Percentiles rank a stretch among this genome's conserved stretches.
Evolutionary conservation across 2,797 vertebrate genomes (phyloP).

Genomic region (Etheostoma perlongum): DNA sequence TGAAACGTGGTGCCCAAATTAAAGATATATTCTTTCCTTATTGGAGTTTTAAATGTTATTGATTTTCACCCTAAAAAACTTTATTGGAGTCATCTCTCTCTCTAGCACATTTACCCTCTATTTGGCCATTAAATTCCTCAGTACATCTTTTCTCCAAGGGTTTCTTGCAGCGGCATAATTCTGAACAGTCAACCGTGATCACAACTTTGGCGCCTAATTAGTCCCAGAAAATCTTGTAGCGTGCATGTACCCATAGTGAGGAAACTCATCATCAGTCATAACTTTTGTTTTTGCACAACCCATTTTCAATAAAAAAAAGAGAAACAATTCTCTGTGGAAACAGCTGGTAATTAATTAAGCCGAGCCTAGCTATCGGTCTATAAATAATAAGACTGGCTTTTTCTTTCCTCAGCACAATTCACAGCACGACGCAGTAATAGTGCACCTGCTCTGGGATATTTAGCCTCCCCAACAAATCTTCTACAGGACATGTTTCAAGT

Average conservation of each 20-base stretch:
- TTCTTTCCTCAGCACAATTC: constrained; percentile 36
- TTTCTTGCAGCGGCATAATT: constrained; percentile 12
- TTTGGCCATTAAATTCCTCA: constrained; percentile 14
- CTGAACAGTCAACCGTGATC: constrained; percentile 47
- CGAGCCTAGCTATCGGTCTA: constrained; percentile 50
- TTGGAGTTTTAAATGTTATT: constrained; percentile 12
- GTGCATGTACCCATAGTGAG: constrained; percentile 56
- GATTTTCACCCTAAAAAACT: constrained; percentile 21
- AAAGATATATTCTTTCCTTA: neutral
- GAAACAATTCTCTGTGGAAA: constrained; percentile 59
- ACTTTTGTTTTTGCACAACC: constrained; percentile 72
- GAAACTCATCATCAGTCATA: constrained; percentile 62
- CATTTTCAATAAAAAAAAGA: constrained; percentile 73
- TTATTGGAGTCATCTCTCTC: constrained; percentile 27
- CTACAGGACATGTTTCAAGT: constrained; percentile 23
- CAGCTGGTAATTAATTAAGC: constrained; percentile 70
- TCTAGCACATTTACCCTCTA: constrained; percentile 15
- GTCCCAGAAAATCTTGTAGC: constrained; percentile 54
- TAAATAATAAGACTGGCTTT: constrained; percentile 57
- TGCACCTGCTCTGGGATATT: constrained; percentile 53
- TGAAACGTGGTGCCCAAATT: neutral
- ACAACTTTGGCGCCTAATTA: constrained; percentile 64
- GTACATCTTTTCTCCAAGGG: constrained; percentile 20
- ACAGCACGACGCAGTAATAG: neutral
- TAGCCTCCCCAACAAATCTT: constrained; percentile 43